Evolutionary conservation across 2,888 invertebrate genomes (phyloP).

Genomic region (Belgica antarctica): DNA sequence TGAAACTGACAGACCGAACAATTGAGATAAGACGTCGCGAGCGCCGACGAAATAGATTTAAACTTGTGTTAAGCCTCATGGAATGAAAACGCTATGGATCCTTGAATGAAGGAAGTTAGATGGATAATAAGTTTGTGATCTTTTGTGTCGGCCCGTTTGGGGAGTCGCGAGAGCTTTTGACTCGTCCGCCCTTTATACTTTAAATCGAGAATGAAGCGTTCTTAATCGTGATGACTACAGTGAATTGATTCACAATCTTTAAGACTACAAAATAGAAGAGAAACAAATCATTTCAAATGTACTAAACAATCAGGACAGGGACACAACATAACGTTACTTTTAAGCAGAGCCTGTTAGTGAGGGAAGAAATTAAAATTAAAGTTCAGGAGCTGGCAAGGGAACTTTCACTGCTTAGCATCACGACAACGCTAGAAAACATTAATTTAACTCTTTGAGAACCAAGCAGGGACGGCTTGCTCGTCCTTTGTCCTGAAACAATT

Average conservation of each 20-base stretch:
- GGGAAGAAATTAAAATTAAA: no score
- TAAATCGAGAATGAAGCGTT: no score
- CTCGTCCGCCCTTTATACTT: no score
- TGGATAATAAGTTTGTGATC: conserved; percentile 1
- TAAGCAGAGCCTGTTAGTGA: neutral
- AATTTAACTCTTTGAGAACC: neutral
- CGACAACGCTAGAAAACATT: neutral
- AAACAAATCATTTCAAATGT: no score
- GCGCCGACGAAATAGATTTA: conserved; percentile 11
- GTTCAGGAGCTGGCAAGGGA: neutral
- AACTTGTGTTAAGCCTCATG: conserved; percentile 14
- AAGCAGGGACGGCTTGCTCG: neutral
- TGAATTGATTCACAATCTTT: neutral
- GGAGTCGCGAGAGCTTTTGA: no score
- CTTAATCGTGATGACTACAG: neutral
- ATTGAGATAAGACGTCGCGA: neutral
- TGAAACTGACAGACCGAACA: neutral
- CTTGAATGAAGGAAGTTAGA: conserved; percentile 36
- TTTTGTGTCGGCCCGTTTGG: no score
- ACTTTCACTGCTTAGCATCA: neutral
- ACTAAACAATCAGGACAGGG: conserved; percentile 15
- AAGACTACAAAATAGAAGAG: neutral
- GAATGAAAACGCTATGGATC: conserved; percentile 35
- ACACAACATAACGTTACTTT: neutral
- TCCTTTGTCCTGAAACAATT: neutral